phyloP scores from a whole-genome alignment of 2,888 invertebrate species.

The Drosophila stalkeri region DNA sequence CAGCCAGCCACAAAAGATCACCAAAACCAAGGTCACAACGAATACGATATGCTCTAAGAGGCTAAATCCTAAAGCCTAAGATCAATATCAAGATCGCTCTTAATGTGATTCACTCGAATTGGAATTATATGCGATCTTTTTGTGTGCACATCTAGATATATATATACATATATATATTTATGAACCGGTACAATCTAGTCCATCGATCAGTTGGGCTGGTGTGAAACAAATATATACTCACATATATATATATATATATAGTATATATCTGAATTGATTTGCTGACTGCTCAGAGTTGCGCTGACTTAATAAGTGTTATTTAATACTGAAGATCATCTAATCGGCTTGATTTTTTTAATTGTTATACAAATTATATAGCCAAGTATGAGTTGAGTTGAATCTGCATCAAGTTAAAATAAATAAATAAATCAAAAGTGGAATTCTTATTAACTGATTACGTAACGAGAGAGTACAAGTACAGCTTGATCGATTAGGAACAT shows the following conservation, averaged over 20 bases:
- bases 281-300: neutral
- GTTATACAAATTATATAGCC: constrained; percentile 3
- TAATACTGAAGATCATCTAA: constrained; percentile 9
- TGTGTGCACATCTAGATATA: neutral
- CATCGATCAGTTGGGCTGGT: neutral
- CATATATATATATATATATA: neutral
- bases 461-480: neutral
- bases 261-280: neutral
- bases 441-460: constrained; percentile 2
- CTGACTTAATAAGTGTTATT: constrained; percentile 20
- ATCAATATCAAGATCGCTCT: constrained; percentile 31
- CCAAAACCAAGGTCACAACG: constrained; percentile 38
- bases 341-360: constrained; percentile 3
- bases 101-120: constrained; percentile 22
- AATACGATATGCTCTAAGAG: constrained; percentile 50
- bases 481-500: constrained; percentile 4
- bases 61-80: constrained; percentile 25
- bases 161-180: neutral
- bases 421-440: neutral
- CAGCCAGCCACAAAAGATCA: constrained; percentile 21
- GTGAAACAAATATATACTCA: neutral
- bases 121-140: neutral
- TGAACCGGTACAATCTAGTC: neutral
- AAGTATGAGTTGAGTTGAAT: neutral
- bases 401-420: neutral